These are phyloP conservation scores for Chaetodon auriga DNA, from an alignment of 2,113 vertebrate species.

Conservation along the genomic window DNA sequence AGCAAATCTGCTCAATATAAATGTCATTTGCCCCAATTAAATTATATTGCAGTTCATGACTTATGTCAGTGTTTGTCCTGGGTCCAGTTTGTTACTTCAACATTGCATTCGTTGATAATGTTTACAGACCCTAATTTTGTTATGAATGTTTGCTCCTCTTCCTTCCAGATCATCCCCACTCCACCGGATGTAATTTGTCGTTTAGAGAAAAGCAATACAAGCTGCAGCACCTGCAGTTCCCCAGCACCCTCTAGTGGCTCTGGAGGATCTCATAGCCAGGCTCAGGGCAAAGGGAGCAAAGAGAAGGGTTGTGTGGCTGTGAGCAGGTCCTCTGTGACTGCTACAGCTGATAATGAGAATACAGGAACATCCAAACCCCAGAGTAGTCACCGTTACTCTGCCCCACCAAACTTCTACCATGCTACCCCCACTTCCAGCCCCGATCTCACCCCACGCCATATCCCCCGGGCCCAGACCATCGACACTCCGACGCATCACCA, in stretches of 20 bases:
- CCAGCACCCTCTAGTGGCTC: slow-evolving; percentile 76
- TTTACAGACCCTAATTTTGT: slow-evolving; percentile 36
- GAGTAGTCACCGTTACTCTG: slow-evolving; percentile 88
- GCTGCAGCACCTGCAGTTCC: slow-evolving; percentile 68
- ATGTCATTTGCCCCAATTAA: slow-evolving; percentile 10
- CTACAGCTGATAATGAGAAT: slow-evolving; percentile 84
- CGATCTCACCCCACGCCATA: slow-evolving; percentile 79
- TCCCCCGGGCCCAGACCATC: slow-evolving; percentile 89
- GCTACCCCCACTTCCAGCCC: slow-evolving; percentile 83
- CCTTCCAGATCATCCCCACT: slow-evolving; percentile 78
- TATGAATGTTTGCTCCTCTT: slow-evolving; percentile 23
- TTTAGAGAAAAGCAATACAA: slow-evolving; percentile 77
- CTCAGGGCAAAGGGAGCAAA: slow-evolving; percentile 60
- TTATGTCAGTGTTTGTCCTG: slow-evolving; percentile 5
- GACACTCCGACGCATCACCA: slow-evolving; percentile 62
- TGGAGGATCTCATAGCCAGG: slow-evolving; percentile 62
- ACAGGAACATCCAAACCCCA: slow-evolving; percentile 38
- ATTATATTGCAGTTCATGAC: slow-evolving; percentile 16
- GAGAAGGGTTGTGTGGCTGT: slow-evolving; percentile 75
- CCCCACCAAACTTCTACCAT: slow-evolving; percentile 91
- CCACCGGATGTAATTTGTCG: slow-evolving; percentile 81
- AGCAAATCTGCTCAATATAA: slow-evolving; percentile 22
- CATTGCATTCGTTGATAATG: slow-evolving; percentile 3
- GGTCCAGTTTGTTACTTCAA: slow-evolving; percentile 8
- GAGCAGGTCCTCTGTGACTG: slow-evolving; percentile 86